Percentiles rank a stretch among this genome's conserved stretches.
Evolutionary conservation across 2,113 vertebrate genomes (phyloP).

Genomic region (Platanista minor): DNA sequence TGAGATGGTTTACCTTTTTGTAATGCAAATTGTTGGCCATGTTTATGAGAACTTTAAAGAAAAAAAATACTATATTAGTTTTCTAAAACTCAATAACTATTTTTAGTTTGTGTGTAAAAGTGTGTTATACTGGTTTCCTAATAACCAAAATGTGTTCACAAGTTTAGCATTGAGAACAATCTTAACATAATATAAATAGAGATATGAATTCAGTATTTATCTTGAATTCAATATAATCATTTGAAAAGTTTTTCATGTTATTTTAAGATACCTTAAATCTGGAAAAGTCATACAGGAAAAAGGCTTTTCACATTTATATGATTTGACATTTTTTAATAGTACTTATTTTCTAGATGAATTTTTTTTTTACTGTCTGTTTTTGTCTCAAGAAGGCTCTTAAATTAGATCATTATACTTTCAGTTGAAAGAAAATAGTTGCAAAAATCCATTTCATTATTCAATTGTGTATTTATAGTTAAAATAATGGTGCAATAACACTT

Average conservation of each 20-base stretch:
- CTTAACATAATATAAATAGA: background rate
- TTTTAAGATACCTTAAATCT: background rate
- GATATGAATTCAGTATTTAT: background rate
- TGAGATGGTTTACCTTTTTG: constrained; percentile 41
- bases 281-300: constrained; percentile 21
- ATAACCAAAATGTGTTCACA: background rate
- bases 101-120: constrained; percentile 13
- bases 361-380: background rate
- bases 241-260: background rate
- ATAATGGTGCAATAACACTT: background rate
- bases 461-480: background rate
- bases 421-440: background rate
- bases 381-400: constrained; percentile 11
- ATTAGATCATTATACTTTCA: background rate
- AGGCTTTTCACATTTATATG: constrained; percentile 10
- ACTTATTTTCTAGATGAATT: constrained; percentile 16
- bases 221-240: background rate
- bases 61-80: background rate
- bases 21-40: background rate
- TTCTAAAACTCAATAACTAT: constrained; percentile 13
- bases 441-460: background rate
- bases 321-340: constrained; percentile 18
- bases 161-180: background rate
- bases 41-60: constrained; percentile 27
- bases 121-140: background rate